Percentiles rank a stretch among this genome's conserved stretches.
Conservation (phyloP, 2,113 vertebrate genomes). For the Empidonax traillii region DNA sequence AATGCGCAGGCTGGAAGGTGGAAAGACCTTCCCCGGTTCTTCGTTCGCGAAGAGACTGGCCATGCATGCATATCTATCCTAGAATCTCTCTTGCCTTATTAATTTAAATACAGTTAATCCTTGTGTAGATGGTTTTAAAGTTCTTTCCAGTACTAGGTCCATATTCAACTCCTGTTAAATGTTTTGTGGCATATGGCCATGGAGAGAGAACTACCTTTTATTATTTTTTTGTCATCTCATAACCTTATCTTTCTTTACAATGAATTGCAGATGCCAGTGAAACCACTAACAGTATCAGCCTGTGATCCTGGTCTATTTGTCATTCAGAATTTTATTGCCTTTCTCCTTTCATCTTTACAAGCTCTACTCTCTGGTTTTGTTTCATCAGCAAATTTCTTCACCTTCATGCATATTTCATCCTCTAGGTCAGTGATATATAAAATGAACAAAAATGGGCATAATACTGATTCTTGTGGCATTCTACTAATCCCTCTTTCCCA, state of each 20-base stretch:
- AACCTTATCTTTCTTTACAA: constrained; percentile 32
- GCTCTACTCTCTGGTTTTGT: constrained; percentile 47
- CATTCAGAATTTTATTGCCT: constrained; percentile 62
- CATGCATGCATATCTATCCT: background rate
- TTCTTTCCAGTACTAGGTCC: background rate
- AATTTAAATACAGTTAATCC: constrained; percentile 31
- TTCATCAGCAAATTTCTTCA: constrained; percentile 69
- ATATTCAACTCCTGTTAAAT: background rate
- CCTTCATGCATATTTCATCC: constrained; percentile 69
- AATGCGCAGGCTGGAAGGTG: no score
- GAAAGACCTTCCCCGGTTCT: no score
- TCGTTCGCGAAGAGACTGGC: no score
- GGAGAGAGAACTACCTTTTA: background rate
- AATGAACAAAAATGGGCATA: constrained; percentile 48
- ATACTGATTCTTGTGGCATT: constrained; percentile 32
- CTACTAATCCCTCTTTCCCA: constrained; percentile 47
- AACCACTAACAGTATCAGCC: constrained; percentile 36
- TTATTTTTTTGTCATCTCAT: background rate
- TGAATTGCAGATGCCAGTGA: constrained; percentile 42
- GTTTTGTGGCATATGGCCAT: background rate
- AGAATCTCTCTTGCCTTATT: background rate
- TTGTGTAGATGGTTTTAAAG: background rate
- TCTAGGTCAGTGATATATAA: constrained; percentile 53
- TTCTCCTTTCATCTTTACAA: constrained; percentile 50
- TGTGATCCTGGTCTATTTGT: constrained; percentile 53